Percentiles rank a stretch among this genome's conserved stretches.
Conservation (phyloP, 2,113 vertebrate species). For the Girardinichthys multiradiatus region DNA sequence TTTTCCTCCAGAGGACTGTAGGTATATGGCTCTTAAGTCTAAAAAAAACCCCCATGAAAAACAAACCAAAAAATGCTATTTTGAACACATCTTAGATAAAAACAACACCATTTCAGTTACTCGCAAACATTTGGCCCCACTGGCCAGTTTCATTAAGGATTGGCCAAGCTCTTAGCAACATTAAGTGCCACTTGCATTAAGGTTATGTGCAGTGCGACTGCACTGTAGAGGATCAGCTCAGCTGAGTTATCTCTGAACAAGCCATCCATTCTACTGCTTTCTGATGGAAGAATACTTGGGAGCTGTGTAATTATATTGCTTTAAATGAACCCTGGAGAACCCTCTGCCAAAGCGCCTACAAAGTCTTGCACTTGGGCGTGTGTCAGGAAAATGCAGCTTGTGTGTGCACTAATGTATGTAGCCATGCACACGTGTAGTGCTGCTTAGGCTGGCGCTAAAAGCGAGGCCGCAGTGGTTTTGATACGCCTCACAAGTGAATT, state of each 20-base stretch:
- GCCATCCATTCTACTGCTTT: constrained; percentile 79
- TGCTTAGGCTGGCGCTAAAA: constrained; percentile 78
- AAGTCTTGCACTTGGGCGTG: constrained; percentile 78
- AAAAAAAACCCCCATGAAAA: constrained; percentile 19
- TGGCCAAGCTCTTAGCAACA: constrained; percentile 51
- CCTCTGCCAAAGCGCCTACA: constrained; percentile 77
- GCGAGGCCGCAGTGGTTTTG: constrained; percentile 78
- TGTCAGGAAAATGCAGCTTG: constrained; percentile 68
- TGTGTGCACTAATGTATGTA: constrained; percentile 47
- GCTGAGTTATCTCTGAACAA: constrained; percentile 76
- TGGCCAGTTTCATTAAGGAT: constrained; percentile 54
- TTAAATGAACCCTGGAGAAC: constrained; percentile 80
- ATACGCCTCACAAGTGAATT: constrained; percentile 83
- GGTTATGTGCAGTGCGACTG: constrained; percentile 59
- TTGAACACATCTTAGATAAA: constrained; percentile 55
- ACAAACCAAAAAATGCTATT: constrained; percentile 58
- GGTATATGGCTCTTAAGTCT: constrained; percentile 53
- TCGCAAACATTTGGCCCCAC: constrained; percentile 72
- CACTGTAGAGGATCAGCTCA: constrained; percentile 69
- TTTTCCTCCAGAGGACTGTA: constrained; percentile 48
- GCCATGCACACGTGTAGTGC: constrained; percentile 44
- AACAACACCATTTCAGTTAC: constrained; percentile 63
- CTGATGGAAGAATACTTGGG: constrained; percentile 78
- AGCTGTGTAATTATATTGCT: constrained; percentile 80
- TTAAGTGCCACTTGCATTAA: constrained; percentile 58